phyloP scores from a whole-genome alignment of 2,888 invertebrate species.

The Catocala fraxini region DNA sequence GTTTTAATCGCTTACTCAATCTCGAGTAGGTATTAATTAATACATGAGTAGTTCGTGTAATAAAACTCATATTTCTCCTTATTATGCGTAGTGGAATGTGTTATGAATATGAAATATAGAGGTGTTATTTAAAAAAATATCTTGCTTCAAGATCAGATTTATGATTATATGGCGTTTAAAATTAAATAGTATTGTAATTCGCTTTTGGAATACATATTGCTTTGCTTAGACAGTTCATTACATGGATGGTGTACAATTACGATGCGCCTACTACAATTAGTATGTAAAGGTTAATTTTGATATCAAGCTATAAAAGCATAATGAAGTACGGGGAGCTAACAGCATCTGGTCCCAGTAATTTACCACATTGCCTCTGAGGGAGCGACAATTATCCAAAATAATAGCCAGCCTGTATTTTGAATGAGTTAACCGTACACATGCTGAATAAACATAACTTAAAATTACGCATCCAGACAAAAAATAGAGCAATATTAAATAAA shows the following conservation, averaged over 20 bases:
- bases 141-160: too few species aligned
- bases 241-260: not conserved
- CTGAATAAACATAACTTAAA: slow-evolving; percentile 2
- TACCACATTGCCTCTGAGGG: slow-evolving; percentile 14
- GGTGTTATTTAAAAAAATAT: too few species aligned
- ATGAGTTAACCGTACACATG: slow-evolving; percentile 12
- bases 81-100: too few species aligned
- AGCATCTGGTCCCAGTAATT: slow-evolving; percentile 18
- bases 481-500: slow-evolving; percentile 17
- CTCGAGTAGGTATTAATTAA: too few species aligned
- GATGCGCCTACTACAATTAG: not conserved
- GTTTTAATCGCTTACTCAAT: too few species aligned
- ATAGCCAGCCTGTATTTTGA: slow-evolving; percentile 14
- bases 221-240: not conserved
- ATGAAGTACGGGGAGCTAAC: slow-evolving; percentile 16
- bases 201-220: not conserved
- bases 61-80: too few species aligned
- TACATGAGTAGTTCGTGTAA: too few species aligned
- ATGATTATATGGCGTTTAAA: too few species aligned
- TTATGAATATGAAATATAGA: too few species aligned
- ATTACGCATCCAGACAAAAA: slow-evolving; percentile 7
- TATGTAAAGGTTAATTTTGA: slow-evolving; percentile 11
- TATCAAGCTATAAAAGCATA: slow-evolving; percentile 11
- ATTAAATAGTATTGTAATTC: too few species aligned
- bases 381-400: slow-evolving; percentile 24